phyloP scores from a whole-genome alignment of 1,140 invertebrate species.

The Thaumatotibia leucotreta region DNA sequence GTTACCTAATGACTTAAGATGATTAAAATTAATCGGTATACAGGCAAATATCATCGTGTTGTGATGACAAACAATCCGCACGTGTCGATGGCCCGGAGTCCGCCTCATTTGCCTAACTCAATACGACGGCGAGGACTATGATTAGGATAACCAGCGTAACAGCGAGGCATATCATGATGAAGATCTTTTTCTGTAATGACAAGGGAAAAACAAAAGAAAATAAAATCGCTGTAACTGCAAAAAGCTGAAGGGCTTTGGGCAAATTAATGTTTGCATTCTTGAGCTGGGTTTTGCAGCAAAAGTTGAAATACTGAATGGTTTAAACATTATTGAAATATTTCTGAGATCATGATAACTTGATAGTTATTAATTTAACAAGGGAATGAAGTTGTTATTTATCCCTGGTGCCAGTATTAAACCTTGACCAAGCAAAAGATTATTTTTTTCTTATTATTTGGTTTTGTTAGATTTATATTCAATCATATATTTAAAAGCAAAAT shows the following conservation, averaged over 20 bases:
- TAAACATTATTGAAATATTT: no score
- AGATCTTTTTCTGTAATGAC: conserved; percentile 87
- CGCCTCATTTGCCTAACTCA: conserved; percentile 39
- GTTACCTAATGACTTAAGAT: conserved; percentile 2
- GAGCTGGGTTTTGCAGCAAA: conserved; percentile 15
- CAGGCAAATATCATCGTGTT: conserved; percentile 35
- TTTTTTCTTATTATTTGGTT: no score
- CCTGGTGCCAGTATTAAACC: no score
- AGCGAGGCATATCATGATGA: conserved; percentile 84
- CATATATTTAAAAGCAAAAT: no score
- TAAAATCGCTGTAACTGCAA: conserved; percentile 25
- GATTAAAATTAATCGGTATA: conserved; percentile 23
- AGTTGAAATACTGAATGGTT: conserved; percentile 13
- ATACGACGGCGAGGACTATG: conserved; percentile 79
- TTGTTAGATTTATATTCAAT: no score
- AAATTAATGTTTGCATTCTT: background rate
- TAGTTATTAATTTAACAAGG: no score
- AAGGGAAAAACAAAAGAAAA: conserved; percentile 63
- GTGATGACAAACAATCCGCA: conserved; percentile 23
- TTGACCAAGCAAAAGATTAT: no score
- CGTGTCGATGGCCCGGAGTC: conserved; percentile 27
- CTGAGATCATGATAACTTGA: no score
- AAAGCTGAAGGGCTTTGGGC: background rate
- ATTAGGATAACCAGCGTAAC: conserved; percentile 82
- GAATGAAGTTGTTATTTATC: no score